Evolutionary conservation across 2,888 invertebrate species (phyloP).

Genomic region (Brachyptera risi): DNA sequence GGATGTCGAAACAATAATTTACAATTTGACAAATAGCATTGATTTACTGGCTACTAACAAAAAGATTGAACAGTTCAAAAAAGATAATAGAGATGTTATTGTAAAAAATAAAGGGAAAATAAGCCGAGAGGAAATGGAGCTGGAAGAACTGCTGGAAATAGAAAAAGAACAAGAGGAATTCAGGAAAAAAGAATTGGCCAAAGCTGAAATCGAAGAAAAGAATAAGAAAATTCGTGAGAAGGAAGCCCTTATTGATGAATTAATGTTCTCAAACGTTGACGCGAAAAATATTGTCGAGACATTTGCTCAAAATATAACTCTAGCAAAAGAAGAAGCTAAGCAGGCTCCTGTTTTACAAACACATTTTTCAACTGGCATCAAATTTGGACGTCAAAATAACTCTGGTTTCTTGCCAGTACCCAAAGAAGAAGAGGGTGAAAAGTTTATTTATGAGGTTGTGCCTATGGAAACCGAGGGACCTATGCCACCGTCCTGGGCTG

Average conservation of each 20-base stretch:
- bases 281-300: conserved; percentile 83
- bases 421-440: conserved; percentile 69
- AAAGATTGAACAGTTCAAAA: conserved; percentile 85
- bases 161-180: conserved; percentile 75
- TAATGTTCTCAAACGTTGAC: conserved; percentile 89
- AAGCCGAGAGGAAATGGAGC: conserved; percentile 75
- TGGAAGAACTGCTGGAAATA: conserved; percentile 79
- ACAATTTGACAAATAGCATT: conserved; percentile 84
- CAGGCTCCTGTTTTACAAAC: conserved; percentile 45
- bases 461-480: conserved; percentile 68
- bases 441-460: conserved; percentile 64
- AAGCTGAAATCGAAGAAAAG: conserved; percentile 66
- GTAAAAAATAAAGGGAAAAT: conserved; percentile 73
- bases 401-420: conserved; percentile 65
- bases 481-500: conserved; percentile 57
- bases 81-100: conserved; percentile 81
- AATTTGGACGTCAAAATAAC: conserved; percentile 63
- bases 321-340: conserved; percentile 58
- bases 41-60: conserved; percentile 86
- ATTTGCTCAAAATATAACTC: conserved; percentile 64
- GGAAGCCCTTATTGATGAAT: conserved; percentile 89
- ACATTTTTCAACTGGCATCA: conserved; percentile 84
- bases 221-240: conserved; percentile 81
- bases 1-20: conserved; percentile 88
- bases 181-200: conserved; percentile 64